Conservation (phyloP, 2,888 invertebrate genomes). For the Branchellion lobata region DNA sequence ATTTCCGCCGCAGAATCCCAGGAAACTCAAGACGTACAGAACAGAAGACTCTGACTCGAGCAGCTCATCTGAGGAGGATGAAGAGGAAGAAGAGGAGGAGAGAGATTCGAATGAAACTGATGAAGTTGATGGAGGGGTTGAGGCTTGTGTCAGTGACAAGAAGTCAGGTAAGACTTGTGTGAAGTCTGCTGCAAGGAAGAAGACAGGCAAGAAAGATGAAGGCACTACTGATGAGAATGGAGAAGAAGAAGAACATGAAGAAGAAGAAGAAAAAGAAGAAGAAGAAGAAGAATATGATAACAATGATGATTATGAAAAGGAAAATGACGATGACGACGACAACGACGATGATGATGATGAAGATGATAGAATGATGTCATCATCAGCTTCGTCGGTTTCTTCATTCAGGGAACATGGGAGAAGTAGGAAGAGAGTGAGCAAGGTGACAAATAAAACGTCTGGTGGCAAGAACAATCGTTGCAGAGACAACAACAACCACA, state of each 20-base stretch:
- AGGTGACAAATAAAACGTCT: not conserved
- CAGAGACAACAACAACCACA: not conserved
- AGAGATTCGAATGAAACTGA: constrained; percentile 14
- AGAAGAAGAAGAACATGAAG: constrained; percentile 51
- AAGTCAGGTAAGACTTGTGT: not conserved
- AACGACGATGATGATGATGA: constrained; percentile 20
- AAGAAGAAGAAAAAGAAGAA: constrained; percentile 27
- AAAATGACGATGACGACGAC: not conserved
- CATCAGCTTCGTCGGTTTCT: constrained; percentile 2
- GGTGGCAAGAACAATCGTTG: not conserved
- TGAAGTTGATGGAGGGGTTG: not conserved
- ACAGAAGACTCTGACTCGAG: constrained; percentile 37
- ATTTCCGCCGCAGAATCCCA: constrained; percentile 37
- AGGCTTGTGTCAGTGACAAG: not conserved
- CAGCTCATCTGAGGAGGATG: constrained; percentile 30
- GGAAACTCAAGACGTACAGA: constrained; percentile 37
- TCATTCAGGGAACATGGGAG: not conserved
- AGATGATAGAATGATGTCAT: constrained; percentile 15
- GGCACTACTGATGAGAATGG: too few species aligned
- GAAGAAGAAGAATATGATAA: not conserved
- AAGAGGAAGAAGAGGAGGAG: constrained; percentile 50
- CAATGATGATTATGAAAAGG: not conserved
- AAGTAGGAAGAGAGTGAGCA: not conserved
- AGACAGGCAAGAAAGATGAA: too few species aligned
- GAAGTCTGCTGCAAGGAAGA: too few species aligned